Evolutionary conservation across 1,140 invertebrate species (phyloP).

Genomic region (Heliconius hermathena): DNA sequence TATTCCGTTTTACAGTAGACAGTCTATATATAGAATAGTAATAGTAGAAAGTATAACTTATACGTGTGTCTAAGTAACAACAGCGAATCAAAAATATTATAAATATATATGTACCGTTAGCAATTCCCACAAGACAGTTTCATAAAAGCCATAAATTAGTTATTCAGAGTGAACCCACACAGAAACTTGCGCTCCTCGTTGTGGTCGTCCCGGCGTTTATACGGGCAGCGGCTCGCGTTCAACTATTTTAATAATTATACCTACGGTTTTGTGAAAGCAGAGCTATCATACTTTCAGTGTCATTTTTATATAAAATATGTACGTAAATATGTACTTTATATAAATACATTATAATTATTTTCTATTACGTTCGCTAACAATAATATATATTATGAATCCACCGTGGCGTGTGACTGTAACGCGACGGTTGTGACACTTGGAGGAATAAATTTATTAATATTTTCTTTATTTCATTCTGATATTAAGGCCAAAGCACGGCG

Average conservation of each 20-base stretch:
- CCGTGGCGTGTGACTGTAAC: no score
- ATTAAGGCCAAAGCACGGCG: no score
- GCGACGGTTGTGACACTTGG: no score
- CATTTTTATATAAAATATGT: neutral
- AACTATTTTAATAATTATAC: slow-evolving; percentile 29
- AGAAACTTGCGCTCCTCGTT: slow-evolving; percentile 20
- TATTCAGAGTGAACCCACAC: slow-evolving; percentile 9
- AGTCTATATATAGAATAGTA: no score
- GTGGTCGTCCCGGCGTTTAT: slow-evolving; percentile 27
- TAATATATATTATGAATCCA: no score
- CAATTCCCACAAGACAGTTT: neutral
- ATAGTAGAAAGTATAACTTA: no score
- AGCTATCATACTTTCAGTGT: neutral
- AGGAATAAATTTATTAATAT: no score
- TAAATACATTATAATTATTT: neutral
- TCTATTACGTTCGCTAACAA: no score
- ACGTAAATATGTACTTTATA: neutral
- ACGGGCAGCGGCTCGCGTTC: slow-evolving; percentile 16
- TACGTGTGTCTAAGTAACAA: no score
- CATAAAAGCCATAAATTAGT: slow-evolving; percentile 7
- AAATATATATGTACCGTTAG: no score
- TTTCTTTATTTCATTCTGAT: no score
- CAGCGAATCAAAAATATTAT: neutral
- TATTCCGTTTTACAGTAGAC: no score
- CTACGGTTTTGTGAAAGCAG: neutral